Evolutionary conservation across 2,113 vertebrate species (phyloP).

Genomic region (Symphodus melops): DNA sequence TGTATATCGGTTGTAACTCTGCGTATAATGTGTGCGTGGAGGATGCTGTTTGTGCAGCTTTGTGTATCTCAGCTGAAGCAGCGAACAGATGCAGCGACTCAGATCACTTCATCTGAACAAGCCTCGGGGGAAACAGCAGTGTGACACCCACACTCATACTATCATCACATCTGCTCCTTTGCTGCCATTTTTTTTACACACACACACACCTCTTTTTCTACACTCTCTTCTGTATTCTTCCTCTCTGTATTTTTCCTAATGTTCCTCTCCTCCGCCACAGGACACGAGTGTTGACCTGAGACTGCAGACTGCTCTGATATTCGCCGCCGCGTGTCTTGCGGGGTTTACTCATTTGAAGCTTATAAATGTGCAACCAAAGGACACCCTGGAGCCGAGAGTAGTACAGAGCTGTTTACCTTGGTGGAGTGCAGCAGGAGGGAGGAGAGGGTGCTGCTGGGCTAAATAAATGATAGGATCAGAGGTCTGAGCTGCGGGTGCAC

Average conservation of each 20-base stretch:
- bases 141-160: conserved; percentile 21
- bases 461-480: conserved; percentile 52
- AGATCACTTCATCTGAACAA: conserved; percentile 35
- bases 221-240: not conserved
- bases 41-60: conserved; percentile 1
- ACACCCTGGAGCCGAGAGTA: conserved; percentile 52
- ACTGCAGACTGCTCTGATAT: conserved; percentile 44
- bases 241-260: not conserved
- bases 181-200: not conserved
- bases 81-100: conserved; percentile 44
- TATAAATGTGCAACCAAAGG: conserved; percentile 56
- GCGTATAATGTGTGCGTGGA: not conserved
- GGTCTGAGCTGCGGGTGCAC: conserved; percentile 35
- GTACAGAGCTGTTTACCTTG: conserved; percentile 56
- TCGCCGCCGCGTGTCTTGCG: conserved; percentile 21
- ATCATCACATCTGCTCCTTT: conserved; percentile 37
- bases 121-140: conserved; percentile 34
- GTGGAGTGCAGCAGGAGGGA: conserved; percentile 5
- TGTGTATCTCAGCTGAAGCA: conserved; percentile 9
- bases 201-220: too few species aligned
- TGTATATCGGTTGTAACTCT: not conserved
- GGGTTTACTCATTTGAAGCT: conserved; percentile 55
- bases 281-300: conserved; percentile 32
- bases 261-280: conserved; percentile 22
- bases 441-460: conserved; percentile 10